These are phyloP conservation scores for Hippocampus mohnikei DNA, from an alignment of 2,113 vertebrate genomes.

Conservation along the genomic window DNA sequence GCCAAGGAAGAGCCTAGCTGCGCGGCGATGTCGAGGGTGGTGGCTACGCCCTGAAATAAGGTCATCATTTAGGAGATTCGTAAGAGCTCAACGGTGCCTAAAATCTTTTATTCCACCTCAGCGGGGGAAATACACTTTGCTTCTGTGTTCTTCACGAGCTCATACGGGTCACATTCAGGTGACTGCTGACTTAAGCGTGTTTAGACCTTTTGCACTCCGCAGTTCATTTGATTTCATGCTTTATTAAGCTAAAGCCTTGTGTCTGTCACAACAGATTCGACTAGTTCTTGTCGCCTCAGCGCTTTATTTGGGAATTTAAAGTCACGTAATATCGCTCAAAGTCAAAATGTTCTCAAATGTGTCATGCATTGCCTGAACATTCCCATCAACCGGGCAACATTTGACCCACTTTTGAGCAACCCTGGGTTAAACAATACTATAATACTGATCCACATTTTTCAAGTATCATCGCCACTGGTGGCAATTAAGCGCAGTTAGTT, in stretches of 20 bases:
- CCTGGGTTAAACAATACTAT: not conserved
- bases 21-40: not conserved
- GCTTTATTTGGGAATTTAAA: not conserved
- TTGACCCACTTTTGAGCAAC: not conserved
- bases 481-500: slow-evolving; percentile 17
- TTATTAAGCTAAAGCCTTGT: slow-evolving; percentile 20
- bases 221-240: slow-evolving; percentile 22
- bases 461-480: slow-evolving; percentile 3
- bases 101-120: slow-evolving; percentile 5
- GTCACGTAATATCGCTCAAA: not conserved
- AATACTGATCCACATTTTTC: not conserved
- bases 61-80: slow-evolving; percentile 23
- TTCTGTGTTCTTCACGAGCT: slow-evolving; percentile 20
- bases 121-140: not conserved
- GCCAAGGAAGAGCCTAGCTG: slow-evolving; percentile 47
- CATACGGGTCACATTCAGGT: slow-evolving; percentile 17
- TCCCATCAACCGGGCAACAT: not conserved
- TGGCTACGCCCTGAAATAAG: slow-evolving; percentile 15
- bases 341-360: not conserved
- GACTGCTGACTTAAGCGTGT: slow-evolving; percentile 21
- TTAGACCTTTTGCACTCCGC: slow-evolving; percentile 23
- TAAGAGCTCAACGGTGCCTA: slow-evolving; percentile 13
- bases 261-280: not conserved
- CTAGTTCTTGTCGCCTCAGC: not conserved
- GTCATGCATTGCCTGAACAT: not conserved